phyloP scores from a whole-genome alignment of 2,888 invertebrate species.

The Spodoptera exigua region DNA sequence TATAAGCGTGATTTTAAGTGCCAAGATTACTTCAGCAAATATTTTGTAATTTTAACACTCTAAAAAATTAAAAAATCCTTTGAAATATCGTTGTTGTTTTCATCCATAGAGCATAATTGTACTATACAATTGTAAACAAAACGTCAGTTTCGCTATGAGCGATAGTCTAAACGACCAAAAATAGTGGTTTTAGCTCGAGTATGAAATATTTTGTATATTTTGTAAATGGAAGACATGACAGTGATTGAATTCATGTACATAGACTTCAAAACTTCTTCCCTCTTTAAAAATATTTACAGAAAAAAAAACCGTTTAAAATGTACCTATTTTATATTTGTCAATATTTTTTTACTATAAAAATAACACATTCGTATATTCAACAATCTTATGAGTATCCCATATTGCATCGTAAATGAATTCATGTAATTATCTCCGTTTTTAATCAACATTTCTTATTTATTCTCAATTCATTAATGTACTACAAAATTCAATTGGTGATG shows the following conservation, averaged over 20 bases:
- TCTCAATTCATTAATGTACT: no score
- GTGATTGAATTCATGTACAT: conserved; percentile 68
- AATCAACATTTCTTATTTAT: no score
- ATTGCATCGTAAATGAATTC: no score
- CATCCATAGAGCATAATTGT: conserved; percentile 36
- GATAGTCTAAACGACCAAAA: conserved; percentile 61
- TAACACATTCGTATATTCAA: no score
- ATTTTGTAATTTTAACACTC: no score
- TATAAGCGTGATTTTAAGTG: no score
- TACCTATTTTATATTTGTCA: background rate
- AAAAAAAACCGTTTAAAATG: background rate
- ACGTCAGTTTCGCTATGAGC: conserved; percentile 26
- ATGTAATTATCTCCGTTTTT: no score
- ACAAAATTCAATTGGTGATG: no score
- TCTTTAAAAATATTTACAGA: conserved; percentile 6
- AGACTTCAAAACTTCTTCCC: conserved; percentile 35
- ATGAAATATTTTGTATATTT: conserved; percentile 76
- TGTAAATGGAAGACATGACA: conserved; percentile 82
- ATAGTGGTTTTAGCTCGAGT: conserved; percentile 55
- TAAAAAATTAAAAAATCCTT: background rate
- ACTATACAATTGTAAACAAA: conserved; percentile 4
- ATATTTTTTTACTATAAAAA: no score
- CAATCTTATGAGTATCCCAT: no score
- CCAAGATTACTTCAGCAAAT: no score
- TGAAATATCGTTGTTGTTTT: conserved; percentile 10